These are phyloP conservation scores for Cacatua alba DNA, from an alignment of 2,113 vertebrate genomes.

Conservation along the genomic window DNA sequence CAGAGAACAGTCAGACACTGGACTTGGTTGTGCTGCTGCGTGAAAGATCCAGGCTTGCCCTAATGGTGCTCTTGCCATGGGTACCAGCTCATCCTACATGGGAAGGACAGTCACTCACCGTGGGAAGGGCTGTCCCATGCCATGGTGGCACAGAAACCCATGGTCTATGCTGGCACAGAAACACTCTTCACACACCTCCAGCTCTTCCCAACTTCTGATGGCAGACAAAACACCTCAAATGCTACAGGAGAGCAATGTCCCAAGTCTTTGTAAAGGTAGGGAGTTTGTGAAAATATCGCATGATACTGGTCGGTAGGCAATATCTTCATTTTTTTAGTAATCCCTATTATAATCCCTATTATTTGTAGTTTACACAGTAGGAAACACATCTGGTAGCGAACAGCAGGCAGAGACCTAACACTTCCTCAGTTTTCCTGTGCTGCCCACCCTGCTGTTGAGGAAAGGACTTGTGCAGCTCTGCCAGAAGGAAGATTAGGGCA, in stretches of 20 bases:
- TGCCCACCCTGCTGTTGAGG: not conserved
- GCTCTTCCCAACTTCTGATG: not conserved
- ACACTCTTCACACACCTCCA: not conserved
- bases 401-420: not conserved
- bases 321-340: not conserved
- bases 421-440: not conserved
- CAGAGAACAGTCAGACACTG: not conserved
- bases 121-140: not conserved
- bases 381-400: not conserved
- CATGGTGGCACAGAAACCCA: rapidly evolving
- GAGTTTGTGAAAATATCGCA: not conserved
- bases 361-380: not conserved
- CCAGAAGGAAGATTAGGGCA: not conserved
- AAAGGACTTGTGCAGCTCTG: not conserved
- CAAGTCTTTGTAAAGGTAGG: not conserved
- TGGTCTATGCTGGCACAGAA: not conserved
- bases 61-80: not conserved
- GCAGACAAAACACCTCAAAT: rapidly evolving
- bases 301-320: not conserved
- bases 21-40: not conserved
- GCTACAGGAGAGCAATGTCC: not conserved
- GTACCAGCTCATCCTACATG: rapidly evolving
- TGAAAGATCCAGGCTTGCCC: rapidly evolving
- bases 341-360: not conserved
- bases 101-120: rapidly evolving